A percentile compares a stretch with the other conserved stretches of the same genome.
Conservation (phyloP, 2,113 vertebrate genomes). For the Cheilinus undulatus region DNA sequence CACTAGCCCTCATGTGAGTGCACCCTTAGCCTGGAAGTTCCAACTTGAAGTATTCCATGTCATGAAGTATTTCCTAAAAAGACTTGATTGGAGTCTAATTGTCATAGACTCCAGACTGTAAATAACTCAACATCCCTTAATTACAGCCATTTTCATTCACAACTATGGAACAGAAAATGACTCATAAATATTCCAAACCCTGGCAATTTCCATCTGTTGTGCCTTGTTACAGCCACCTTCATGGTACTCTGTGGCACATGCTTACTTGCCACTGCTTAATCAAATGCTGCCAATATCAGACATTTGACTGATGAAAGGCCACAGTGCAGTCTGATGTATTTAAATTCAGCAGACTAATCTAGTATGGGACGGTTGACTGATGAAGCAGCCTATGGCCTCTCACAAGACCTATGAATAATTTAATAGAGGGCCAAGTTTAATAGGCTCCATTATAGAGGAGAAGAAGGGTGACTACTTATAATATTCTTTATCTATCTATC, state of each 20-base stretch:
- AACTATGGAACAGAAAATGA: neutral
- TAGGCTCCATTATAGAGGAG: constrained; percentile 48
- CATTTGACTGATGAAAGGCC: constrained; percentile 55
- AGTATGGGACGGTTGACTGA: constrained; percentile 69
- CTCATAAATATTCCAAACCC: neutral
- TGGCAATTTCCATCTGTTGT: neutral
- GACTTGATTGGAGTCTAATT: too few relatives aligned
- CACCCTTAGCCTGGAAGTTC: too few relatives aligned
- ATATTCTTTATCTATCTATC: neutral
- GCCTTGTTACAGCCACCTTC: neutral
- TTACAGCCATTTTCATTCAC: neutral
- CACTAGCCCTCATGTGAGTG: too few relatives aligned
- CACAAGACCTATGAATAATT: constrained; percentile 76
- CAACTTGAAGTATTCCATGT: too few relatives aligned
- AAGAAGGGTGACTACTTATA: constrained; percentile 14
- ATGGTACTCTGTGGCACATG: neutral
- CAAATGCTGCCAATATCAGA: constrained; percentile 25
- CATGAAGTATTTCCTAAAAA: too few relatives aligned
- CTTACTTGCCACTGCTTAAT: constrained; percentile 19
- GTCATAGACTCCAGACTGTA: too few relatives aligned
- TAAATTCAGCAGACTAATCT: constrained; percentile 69
- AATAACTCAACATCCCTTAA: too few relatives aligned
- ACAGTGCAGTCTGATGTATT: constrained; percentile 57
- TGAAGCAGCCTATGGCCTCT: constrained; percentile 76
- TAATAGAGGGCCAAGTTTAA: constrained; percentile 65